Evolutionary conservation across 1,140 invertebrate genomes (phyloP).

Genomic region (Brachionus koreanus): DNA sequence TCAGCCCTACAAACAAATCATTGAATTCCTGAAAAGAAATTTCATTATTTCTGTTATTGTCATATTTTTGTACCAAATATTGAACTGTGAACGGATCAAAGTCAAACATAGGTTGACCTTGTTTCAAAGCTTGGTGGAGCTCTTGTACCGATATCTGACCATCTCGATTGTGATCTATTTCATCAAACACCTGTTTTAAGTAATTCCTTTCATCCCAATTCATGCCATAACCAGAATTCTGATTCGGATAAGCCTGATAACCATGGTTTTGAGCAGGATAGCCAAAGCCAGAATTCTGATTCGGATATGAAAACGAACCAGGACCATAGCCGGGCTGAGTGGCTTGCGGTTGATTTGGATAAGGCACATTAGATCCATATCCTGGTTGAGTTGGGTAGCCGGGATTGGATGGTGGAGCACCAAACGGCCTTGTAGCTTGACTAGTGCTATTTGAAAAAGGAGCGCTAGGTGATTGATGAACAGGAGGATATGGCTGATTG

Average conservation of each 20-base stretch:
- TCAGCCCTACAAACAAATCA: slow-evolving; percentile 2
- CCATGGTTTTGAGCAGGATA: slow-evolving; percentile 9
- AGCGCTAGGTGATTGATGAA: not conserved
- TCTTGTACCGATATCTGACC: slow-evolving; percentile 17
- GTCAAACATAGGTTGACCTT: not conserved
- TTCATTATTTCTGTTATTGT: slow-evolving; percentile 4
- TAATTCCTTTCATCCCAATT: slow-evolving; percentile 19
- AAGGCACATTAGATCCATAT: not conserved
- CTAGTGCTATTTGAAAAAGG: not conserved
- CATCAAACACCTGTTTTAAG: slow-evolving; percentile 1
- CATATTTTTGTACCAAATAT: slow-evolving; percentile 33
- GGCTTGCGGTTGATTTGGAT: not conserved
- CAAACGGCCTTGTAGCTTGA: not conserved
- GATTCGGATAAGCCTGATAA: not conserved
- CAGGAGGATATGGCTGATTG: not conserved
- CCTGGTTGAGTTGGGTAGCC: not conserved
- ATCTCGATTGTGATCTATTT: slow-evolving; percentile 34
- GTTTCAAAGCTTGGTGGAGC: slow-evolving; percentile 12
- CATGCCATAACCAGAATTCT: not conserved
- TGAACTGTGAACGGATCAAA: slow-evolving; percentile 40
- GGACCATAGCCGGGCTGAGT: not conserved
- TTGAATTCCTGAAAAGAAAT: slow-evolving; percentile 29
- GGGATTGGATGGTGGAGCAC: not conserved
- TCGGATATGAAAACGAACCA: not conserved
- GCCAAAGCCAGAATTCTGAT: not conserved